Evolutionary conservation across 2,888 invertebrate genomes (phyloP).

Genomic region (Hipparchia semele): DNA sequence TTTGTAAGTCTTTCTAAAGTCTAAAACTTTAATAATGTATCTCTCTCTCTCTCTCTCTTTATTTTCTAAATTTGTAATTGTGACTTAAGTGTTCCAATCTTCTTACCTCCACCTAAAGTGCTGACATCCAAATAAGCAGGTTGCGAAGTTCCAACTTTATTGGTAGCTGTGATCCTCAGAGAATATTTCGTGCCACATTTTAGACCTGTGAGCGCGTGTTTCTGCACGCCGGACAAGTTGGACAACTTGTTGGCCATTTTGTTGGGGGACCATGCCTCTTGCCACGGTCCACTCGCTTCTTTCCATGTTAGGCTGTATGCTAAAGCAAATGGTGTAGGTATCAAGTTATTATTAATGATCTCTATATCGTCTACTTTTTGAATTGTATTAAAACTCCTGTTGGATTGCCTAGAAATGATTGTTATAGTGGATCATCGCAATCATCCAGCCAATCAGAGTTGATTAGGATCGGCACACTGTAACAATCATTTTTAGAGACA

Average conservation of each 20-base stretch:
- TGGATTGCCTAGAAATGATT: too few relatives aligned
- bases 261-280: constrained; percentile 81
- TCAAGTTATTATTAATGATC: too few relatives aligned
- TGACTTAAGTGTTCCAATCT: background rate
- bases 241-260: constrained; percentile 75
- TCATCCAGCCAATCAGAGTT: too few relatives aligned
- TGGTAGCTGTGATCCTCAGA: constrained; percentile 91
- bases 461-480: too few relatives aligned
- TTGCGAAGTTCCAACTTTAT: constrained; percentile 91
- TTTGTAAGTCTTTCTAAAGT: too few relatives aligned
- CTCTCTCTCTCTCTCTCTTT: too few relatives aligned
- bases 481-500: too few relatives aligned
- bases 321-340: constrained; percentile 41
- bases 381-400: too few relatives aligned
- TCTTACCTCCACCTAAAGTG: constrained; percentile 83
- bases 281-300: constrained; percentile 76
- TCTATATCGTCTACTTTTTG: background rate
- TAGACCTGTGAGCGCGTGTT: constrained; percentile 86
- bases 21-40: too few relatives aligned
- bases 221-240: constrained; percentile 81
- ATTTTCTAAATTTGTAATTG: background rate
- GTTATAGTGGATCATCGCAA: too few relatives aligned
- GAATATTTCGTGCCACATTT: constrained; percentile 93
- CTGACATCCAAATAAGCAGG: constrained; percentile 85
- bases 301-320: constrained; percentile 81